Conservation (phyloP, 1,140 invertebrate species). For the Pogonus chalceus region DNA sequence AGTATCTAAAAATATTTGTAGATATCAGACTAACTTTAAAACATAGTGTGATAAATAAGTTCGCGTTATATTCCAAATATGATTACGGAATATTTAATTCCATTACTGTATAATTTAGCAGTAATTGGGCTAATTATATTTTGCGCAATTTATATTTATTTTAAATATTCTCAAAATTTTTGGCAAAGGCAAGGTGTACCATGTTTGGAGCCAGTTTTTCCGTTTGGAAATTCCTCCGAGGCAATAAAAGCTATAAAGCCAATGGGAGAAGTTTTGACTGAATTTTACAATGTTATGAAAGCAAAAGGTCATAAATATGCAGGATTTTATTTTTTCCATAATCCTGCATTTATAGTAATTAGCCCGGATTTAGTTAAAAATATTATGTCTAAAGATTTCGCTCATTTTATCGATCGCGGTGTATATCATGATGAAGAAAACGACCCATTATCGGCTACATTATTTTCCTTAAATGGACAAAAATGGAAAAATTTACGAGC, state of each 20-base stretch:
- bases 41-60: too few species aligned
- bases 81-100: too few species aligned
- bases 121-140: neutral
- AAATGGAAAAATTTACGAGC: constrained; percentile 37
- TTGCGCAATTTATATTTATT: constrained; percentile 20
- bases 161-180: constrained; percentile 24
- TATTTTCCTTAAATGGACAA: constrained; percentile 31
- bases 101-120: neutral
- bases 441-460: constrained; percentile 24
- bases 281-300: constrained; percentile 23
- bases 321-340: constrained; percentile 40
- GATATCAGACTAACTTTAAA: too few species aligned
- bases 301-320: constrained; percentile 22
- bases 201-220: constrained; percentile 27
- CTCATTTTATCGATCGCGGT: constrained; percentile 14
- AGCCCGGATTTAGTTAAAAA: constrained; percentile 49
- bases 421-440: constrained; percentile 14
- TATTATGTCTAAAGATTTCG: constrained; percentile 24
- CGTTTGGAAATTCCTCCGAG: constrained; percentile 29
- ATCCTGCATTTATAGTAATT: constrained; percentile 37
- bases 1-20: too few species aligned
- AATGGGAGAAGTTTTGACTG: constrained; percentile 27
- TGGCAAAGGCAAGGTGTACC: constrained; percentile 36
- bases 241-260: constrained; percentile 25
- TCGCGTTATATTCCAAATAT: too few species aligned